These are phyloP conservation scores for Chalcosyrphus nemorum DNA, from an alignment of 2,888 invertebrate species.

Conservation along the genomic window DNA sequence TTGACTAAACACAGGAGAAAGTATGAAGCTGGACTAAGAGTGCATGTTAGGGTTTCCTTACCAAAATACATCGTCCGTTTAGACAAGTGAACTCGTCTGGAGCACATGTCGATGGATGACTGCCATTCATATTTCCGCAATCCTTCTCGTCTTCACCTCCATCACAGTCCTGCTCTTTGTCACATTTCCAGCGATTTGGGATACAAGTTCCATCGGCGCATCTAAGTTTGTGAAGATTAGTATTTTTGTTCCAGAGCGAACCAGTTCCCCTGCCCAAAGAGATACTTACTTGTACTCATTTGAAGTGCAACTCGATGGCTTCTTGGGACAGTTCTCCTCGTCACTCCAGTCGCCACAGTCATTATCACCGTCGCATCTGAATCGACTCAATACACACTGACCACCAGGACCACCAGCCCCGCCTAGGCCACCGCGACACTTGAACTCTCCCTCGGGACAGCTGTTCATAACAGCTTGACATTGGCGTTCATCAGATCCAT, in stretches of 20 bases:
- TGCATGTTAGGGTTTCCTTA: conserved; percentile 81
- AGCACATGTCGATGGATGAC: conserved; percentile 86
- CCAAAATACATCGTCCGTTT: conserved; percentile 89
- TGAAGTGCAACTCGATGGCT: conserved; percentile 86
- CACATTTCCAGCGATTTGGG: conserved; percentile 89
- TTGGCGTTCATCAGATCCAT: conserved; percentile 88
- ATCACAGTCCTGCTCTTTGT: conserved; percentile 90
- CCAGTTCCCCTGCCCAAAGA: no score
- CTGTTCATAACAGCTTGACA: conserved; percentile 84
- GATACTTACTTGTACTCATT: conserved; percentile 88
- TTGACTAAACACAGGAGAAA: conserved; percentile 82
- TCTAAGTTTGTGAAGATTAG: no score
- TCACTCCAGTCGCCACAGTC: conserved; percentile 95
- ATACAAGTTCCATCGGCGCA: conserved; percentile 91
- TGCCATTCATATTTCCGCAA: conserved; percentile 84
- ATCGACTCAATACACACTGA: conserved; percentile 88
- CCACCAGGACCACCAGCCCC: conserved; percentile 81
- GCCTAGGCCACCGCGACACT: conserved; percentile 86
- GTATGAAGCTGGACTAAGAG: background rate
- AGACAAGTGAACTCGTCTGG: conserved; percentile 89
- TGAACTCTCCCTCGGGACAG: conserved; percentile 89
- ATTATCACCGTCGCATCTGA: conserved; percentile 92
- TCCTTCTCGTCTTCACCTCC: conserved; percentile 90
- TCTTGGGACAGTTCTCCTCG: conserved; percentile 89
- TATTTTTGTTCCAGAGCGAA: no score